Evolutionary conservation across 2,888 invertebrate species (phyloP), one percentile per base, ranked within the genome.

Genomic region (Mesorhabditis spiculigera): DNA sequence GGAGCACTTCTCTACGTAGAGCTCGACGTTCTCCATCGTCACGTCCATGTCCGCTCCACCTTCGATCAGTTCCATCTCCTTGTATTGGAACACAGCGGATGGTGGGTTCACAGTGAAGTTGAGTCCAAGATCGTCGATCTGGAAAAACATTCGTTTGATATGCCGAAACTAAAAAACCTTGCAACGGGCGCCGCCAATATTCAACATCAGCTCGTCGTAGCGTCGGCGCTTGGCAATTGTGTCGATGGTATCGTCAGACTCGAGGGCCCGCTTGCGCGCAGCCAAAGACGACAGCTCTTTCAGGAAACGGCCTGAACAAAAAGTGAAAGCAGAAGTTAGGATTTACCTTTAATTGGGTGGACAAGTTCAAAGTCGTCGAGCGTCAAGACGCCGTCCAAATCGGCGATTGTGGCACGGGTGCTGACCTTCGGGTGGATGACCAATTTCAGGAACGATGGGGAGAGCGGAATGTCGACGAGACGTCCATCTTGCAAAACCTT

Each of bases 391-490:
- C 75, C 72, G 42, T 75, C 75, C 66, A 77, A 68, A 42, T 70
- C 71, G 5, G 74, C 68, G 6, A 72, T 67, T 16, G 69, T 67
- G 4, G 68, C 43, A 4, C 70, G 71, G 45, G 73, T 69, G 66
- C 71, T 71, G 10, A 79, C 58, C 43, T 74, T 70, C 13, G 75
- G 74, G 69, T 73, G 63, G 68, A 86, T 75, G 16, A 89, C 82
- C 75, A 97, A 89, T 87, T 95, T 94, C 75, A 98, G 90, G 89
- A 98, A 95, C 74, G 95, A 92, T 82, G 92, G 91, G 8, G 96
- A 95, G 67, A 98, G 88, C 5, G 97, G 98, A 83, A 98, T 89
- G 88, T 98, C 97, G 13, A 98, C 95, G 66, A 98, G 90, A 71
- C 97, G 91, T 85, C 92, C 93, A 88, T 98, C 98, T 89, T 95